A percentile compares a stretch with the other conserved stretches of the same genome.
Evolutionary conservation across 2,888 invertebrate species (phyloP).

Genomic region (Platycnemis pennipes): DNA sequence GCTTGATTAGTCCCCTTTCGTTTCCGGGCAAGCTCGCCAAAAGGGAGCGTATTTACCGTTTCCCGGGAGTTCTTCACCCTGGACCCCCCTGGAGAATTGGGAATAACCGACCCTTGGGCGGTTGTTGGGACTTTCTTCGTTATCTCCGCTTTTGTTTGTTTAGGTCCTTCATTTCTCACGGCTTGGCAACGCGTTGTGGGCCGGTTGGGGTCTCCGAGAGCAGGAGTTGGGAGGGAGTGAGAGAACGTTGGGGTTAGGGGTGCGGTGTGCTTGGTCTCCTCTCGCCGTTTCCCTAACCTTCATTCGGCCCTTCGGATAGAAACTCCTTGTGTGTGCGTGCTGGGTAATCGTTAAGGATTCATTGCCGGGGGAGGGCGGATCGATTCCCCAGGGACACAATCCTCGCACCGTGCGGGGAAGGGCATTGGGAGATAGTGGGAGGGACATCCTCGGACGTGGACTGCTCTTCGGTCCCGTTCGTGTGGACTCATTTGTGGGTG

Average conservation of each 20-base stretch:
- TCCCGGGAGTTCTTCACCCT: background rate
- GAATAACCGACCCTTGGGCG: background rate
- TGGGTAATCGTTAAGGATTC: background rate
- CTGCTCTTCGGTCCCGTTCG: background rate
- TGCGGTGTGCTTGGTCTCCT: background rate
- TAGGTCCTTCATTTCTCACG: background rate
- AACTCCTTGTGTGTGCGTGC: background rate
- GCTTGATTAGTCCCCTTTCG: background rate
- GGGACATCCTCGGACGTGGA: background rate
- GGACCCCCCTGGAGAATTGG: background rate
- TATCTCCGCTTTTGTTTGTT: slow-evolving; percentile 16
- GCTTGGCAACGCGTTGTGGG: background rate
- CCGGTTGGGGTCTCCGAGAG: background rate
- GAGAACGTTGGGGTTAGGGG: background rate
- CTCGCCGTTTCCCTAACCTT: slow-evolving; percentile 36
- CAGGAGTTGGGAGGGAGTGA: background rate
- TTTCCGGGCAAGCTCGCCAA: background rate
- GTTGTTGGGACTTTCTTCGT: background rate
- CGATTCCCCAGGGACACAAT: slow-evolving; percentile 18
- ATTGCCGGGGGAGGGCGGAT: background rate
- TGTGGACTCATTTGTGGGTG: background rate
- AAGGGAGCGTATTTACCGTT: background rate
- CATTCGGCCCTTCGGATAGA: background rate
- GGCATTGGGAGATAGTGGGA: no score
- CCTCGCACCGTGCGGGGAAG: background rate